Conservation (phyloP, 2,888 invertebrate genomes). For the Pseudoips prasinana region DNA sequence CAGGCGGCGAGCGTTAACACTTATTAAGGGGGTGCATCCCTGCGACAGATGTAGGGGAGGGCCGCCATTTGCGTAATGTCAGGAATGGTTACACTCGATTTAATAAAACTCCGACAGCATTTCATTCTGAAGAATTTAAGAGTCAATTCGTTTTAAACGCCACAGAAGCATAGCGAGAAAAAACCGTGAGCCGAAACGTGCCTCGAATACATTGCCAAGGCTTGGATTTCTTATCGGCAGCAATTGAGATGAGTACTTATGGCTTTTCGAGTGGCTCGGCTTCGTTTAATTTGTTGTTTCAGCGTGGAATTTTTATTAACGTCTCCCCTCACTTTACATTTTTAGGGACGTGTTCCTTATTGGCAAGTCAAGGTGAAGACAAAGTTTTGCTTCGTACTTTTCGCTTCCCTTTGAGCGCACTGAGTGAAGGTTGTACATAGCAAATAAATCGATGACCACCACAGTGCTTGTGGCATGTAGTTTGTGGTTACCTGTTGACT, state of each 20-base stretch:
- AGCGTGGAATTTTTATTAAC: slow-evolving; percentile 80
- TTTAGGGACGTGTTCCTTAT: slow-evolving; percentile 59
- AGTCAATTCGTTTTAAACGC: slow-evolving; percentile 81
- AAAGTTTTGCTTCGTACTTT: slow-evolving; percentile 49
- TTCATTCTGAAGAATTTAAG: slow-evolving; percentile 81
- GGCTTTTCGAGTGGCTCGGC: slow-evolving; percentile 81
- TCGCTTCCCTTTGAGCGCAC: slow-evolving; percentile 36
- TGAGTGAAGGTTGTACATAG: slow-evolving; percentile 24
- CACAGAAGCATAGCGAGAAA: slow-evolving; percentile 74
- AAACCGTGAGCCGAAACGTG: slow-evolving; percentile 80
- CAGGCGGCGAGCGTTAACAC: slow-evolving; percentile 81
- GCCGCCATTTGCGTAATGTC: slow-evolving; percentile 80
- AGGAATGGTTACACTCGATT: slow-evolving; percentile 82
- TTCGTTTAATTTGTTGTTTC: slow-evolving; percentile 82
- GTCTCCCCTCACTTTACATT: slow-evolving; percentile 76
- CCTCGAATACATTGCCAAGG: slow-evolving; percentile 76
- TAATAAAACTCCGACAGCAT: slow-evolving; percentile 81
- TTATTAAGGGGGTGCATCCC: slow-evolving; percentile 82
- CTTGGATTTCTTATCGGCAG: slow-evolving; percentile 82
- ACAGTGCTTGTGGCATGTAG: slow-evolving; percentile 19
- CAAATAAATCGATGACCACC: slow-evolving; percentile 32
- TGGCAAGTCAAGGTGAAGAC: slow-evolving; percentile 56
- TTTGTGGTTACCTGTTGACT: slow-evolving; percentile 41
- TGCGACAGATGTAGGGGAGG: slow-evolving; percentile 82
- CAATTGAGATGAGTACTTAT: slow-evolving; percentile 82